Conservation (phyloP, 2,888 invertebrate species). For the Cerastoderma edule region DNA sequence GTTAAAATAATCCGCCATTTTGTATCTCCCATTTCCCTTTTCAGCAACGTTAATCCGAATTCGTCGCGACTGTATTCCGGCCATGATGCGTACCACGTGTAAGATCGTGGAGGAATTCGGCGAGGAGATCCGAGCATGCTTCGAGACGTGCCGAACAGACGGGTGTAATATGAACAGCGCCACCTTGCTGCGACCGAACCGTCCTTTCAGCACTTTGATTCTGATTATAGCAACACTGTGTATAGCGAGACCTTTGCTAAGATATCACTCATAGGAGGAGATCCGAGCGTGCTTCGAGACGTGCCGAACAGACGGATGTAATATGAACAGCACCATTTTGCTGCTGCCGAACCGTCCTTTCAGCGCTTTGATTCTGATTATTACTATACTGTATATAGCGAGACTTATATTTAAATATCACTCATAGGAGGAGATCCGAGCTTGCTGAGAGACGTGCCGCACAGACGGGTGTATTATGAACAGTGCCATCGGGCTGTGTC, state of each 20-base stretch:
- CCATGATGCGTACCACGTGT: constrained; percentile 33
- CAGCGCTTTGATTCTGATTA: neutral
- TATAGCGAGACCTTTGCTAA: no score
- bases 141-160: constrained; percentile 34
- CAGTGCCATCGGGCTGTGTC: neutral
- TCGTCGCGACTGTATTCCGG: constrained; percentile 44
- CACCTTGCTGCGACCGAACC: neutral
- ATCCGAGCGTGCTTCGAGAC: constrained; percentile 36
- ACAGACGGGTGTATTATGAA: constrained; percentile 38
- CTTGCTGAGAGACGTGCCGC: constrained; percentile 41
- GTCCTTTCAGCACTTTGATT: neutral
- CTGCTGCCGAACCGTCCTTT: neutral
- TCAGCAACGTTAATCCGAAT: constrained; percentile 40
- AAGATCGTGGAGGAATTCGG: constrained; percentile 24
- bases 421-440: constrained; percentile 15
- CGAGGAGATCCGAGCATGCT: constrained; percentile 29
- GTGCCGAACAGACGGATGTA: constrained; percentile 44
- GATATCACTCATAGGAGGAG: no score
- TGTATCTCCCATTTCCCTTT: constrained; percentile 7
- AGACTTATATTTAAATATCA: no score
- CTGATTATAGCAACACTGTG: no score
- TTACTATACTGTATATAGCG: no score
- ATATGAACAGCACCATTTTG: constrained; percentile 2
- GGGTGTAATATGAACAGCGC: constrained; percentile 36
- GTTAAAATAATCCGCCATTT: no score